Conservation (phyloP, 1,140 invertebrate species). For the Saccostrea echinata region DNA sequence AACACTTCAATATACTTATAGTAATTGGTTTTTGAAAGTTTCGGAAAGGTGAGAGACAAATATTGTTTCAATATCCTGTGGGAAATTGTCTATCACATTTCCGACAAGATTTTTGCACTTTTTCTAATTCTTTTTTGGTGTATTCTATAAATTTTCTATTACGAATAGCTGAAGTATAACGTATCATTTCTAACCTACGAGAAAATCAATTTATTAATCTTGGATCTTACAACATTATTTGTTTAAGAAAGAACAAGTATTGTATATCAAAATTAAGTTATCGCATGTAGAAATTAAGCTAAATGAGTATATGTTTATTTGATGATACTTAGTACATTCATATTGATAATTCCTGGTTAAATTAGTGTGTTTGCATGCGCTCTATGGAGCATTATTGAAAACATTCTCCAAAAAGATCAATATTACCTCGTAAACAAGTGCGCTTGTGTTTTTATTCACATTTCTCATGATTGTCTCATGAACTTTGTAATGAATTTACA, state of each 20-base stretch:
- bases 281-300: background rate
- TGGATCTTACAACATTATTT: no score
- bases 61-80: background rate
- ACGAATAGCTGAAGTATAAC: background rate
- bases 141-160: background rate
- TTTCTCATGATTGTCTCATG: background rate
- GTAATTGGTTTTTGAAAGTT: no score
- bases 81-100: background rate
- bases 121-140: background rate
- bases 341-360: background rate
- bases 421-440: slow-evolving; percentile 10
- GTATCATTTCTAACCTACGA: no score
- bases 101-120: background rate
- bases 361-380: background rate
- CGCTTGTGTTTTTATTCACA: background rate
- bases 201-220: no score
- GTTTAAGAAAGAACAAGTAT: background rate
- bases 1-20: no score
- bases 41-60: background rate
- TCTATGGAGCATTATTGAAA: background rate
- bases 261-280: background rate
- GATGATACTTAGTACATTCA: background rate
- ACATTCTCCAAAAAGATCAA: background rate
- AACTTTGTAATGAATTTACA: slow-evolving; percentile 4
- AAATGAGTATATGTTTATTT: background rate